Conservation (phyloP, 1,140 invertebrate genomes). For the Drosophila micromelanica region DNA sequence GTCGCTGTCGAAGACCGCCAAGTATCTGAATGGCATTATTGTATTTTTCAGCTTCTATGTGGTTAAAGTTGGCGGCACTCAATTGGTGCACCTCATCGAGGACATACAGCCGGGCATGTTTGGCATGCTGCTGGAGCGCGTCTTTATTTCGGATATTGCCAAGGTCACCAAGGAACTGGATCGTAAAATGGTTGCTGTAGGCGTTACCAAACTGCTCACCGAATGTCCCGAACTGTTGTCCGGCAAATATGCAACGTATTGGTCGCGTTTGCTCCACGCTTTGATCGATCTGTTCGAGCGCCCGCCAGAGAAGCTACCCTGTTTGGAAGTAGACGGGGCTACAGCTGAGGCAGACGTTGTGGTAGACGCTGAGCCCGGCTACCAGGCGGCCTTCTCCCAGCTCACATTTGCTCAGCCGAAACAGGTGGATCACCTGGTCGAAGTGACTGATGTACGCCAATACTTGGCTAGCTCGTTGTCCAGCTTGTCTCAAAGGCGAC, state of each 20-base stretch:
- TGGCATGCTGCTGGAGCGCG: constrained; percentile 95
- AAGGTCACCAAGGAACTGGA: constrained; percentile 93
- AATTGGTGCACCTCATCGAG: constrained; percentile 92
- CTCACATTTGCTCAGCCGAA: constrained; percentile 92
- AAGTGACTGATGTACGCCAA: constrained; percentile 88
- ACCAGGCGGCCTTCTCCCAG: constrained; percentile 95
- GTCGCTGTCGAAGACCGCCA: constrained; percentile 96
- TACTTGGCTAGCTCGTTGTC: constrained; percentile 89
- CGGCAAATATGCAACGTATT: constrained; percentile 62
- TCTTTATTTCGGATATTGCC: constrained; percentile 93
- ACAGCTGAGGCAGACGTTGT: constrained; percentile 87
- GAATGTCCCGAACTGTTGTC: constrained; percentile 87
- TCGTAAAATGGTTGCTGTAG: constrained; percentile 94
- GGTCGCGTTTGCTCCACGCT: constrained; percentile 87
- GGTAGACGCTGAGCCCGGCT: constrained; percentile 89
- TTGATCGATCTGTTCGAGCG: constrained; percentile 95
- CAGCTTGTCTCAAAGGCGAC: constrained; percentile 87
- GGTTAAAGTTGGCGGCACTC: constrained; percentile 90
- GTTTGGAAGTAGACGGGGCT: constrained; percentile 90
- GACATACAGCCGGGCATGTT: constrained; percentile 96
- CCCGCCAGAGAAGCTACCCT: constrained; percentile 90
- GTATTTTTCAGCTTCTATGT: constrained; percentile 95
- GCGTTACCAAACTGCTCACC: constrained; percentile 93
- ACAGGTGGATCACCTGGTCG: constrained; percentile 89
- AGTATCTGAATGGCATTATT: constrained; percentile 94